Evolutionary conservation across 2,113 vertebrate species (phyloP), one percentile per base, ranked within the genome.

Genomic region (Hiodon tergisus): DNA sequence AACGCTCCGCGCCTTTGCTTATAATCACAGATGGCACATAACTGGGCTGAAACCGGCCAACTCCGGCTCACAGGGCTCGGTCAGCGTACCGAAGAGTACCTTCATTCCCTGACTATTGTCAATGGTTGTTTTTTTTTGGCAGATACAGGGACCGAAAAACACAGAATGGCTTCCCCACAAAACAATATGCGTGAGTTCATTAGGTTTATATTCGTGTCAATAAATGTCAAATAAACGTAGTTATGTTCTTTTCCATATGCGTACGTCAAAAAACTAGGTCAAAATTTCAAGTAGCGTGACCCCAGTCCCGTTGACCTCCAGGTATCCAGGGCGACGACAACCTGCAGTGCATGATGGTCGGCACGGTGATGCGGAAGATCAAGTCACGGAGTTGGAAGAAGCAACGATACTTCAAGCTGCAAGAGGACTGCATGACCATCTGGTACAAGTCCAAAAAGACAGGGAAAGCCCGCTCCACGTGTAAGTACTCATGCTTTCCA

Each of bases 351-450:
- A 96, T 98, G 96, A 93, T 95, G 80, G 86, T 88, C 11, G 97
- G 95, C 46, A 91, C 85, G 0, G 76, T 91, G 82, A 88, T 98
- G 87, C 92, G 94, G 73, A 99, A 98, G 84, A 94, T 97, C 73
- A 98, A 94, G 79, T 95, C 97, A 75, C 92, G 90, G 69, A 92
- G 76, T 54, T 99, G 94, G 95, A 98, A 95, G 84, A 96, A 93
- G 79, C 92, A 91, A 60, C 88, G 96, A n/a, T 93, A 90, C 84
- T 98, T 94, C 88, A 92, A 90, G 77, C 91, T 99, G 7, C 91
- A 95, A 82, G 93, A 96, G 1, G 96, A 99, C 7, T 90, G 93
- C 77, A 89, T 94, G 92, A 97, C 93, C 0, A 90, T 99, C 81
- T 95, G 94, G 93, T 96, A 98, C 84, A 92, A 95, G 77, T 96